Percentiles rank a stretch among this genome's conserved stretches.
Conservation (phyloP, 1,140 invertebrate genomes). For the Pseudachorutes palmiensis region DNA sequence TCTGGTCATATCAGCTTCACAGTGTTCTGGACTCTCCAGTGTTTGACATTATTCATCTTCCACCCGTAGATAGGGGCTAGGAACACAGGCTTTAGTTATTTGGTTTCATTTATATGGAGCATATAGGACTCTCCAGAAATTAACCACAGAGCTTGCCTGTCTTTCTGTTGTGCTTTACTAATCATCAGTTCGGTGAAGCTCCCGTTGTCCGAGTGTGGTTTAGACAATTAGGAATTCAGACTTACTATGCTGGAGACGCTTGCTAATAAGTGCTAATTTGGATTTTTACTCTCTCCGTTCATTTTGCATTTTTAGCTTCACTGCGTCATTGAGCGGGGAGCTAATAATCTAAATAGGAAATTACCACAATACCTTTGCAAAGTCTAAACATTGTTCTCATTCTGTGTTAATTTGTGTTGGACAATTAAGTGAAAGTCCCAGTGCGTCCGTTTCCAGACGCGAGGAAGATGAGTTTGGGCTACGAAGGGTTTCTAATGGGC, state of each 20-base stretch:
- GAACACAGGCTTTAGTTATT: no score
- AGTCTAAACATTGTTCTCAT: neutral
- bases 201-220: neutral
- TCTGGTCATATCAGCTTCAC: no score
- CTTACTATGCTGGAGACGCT: neutral
- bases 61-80: no score
- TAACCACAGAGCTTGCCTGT: constrained; percentile 1
- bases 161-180: neutral
- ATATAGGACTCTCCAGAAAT: constrained; percentile 9
- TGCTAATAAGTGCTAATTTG: neutral
- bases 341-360: neutral
- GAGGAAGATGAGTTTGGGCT: constrained; percentile 30
- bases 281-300: no score
- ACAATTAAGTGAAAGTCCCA: neutral
- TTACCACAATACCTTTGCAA: neutral
- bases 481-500: constrained; percentile 31
- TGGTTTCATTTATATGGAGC: no score
- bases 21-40: no score
- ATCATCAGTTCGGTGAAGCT: neutral
- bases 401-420: neutral
- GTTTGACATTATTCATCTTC: no score
- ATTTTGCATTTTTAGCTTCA: no score
- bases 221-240: neutral
- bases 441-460: no score
- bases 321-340: no score